phyloP scores from a whole-genome alignment of 2,113 vertebrate species.

The Sinosuthora webbiana region DNA sequence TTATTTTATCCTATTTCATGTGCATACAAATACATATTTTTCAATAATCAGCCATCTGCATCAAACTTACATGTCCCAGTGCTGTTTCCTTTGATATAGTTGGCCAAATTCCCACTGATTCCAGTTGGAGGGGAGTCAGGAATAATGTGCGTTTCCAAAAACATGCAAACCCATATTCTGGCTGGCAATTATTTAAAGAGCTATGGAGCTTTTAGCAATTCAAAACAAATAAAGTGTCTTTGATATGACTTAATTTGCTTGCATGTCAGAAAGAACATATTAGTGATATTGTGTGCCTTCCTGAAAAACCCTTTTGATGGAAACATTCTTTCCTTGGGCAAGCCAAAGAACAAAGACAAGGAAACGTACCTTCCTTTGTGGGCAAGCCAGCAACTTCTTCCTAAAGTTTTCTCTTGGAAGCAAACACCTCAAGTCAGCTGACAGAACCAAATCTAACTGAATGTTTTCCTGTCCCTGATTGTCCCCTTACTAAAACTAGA shows the following conservation, averaged over 20 bases:
- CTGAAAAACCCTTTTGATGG: not conserved
- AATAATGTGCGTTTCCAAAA: not conserved
- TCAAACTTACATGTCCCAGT: not conserved
- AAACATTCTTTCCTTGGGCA: not conserved
- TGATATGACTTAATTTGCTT: slow-evolving; percentile 19
- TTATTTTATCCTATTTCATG: slow-evolving; percentile 6
- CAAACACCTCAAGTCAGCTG: not conserved
- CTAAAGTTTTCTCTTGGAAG: not conserved
- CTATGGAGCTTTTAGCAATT: not conserved
- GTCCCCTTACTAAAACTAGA: not conserved
- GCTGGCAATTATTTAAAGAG: slow-evolving; percentile 11
- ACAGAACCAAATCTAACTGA: not conserved
- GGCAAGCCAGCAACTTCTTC: not conserved
- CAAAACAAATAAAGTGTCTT: not conserved
- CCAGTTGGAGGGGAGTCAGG: not conserved
- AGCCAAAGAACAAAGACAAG: not conserved
- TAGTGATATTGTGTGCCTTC: not conserved
- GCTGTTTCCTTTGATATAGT: slow-evolving; percentile 10
- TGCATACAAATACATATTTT: not conserved
- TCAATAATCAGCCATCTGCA: slow-evolving; percentile 24
- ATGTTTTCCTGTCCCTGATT: not conserved
- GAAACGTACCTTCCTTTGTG: not conserved
- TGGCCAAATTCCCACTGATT: slow-evolving; percentile 33
- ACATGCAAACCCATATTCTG: not conserved
- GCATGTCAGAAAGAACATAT: not conserved